A percentile compares a stretch with the other conserved stretches of the same genome.
Evolutionary conservation across 2,113 vertebrate species (phyloP).

Genomic region (Cephalopholis sonnerati): DNA sequence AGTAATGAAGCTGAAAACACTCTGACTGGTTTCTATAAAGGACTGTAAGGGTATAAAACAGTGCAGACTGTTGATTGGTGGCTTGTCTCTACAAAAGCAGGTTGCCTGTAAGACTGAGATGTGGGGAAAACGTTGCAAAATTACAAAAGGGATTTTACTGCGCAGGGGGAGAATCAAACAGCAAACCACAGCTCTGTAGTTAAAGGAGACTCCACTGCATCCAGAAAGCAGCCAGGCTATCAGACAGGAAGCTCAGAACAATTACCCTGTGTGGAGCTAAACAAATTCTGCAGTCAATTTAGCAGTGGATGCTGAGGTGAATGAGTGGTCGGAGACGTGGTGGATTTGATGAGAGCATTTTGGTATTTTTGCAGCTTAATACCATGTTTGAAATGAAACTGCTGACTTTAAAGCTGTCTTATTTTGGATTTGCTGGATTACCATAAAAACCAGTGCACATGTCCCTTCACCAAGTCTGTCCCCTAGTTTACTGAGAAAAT

Average conservation of each 20-base stretch:
- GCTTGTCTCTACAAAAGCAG: background rate
- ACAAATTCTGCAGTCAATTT: slow-evolving; percentile 55
- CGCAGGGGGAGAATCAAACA: slow-evolving; percentile 27
- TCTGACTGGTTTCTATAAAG: background rate
- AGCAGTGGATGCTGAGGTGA: slow-evolving; percentile 60
- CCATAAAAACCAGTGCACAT: slow-evolving; percentile 71
- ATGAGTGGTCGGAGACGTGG: slow-evolving; percentile 65
- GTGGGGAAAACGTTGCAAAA: slow-evolving; percentile 6
- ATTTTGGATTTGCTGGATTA: slow-evolving; percentile 72
- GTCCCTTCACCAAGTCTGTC: slow-evolving; percentile 40
- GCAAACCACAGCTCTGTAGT: slow-evolving; percentile 33
- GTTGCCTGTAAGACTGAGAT: background rate
- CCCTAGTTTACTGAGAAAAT: slow-evolving; percentile 68
- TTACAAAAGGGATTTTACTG: slow-evolving; percentile 1
- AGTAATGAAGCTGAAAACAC: background rate
- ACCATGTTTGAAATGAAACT: slow-evolving; percentile 74
- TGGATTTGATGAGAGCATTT: slow-evolving; percentile 71
- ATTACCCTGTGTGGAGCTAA: slow-evolving; percentile 19
- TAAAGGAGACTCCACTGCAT: slow-evolving; percentile 10
- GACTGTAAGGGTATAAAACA: background rate
- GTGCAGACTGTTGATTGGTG: background rate
- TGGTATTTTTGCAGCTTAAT: slow-evolving; percentile 79
- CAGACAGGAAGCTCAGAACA: slow-evolving; percentile 33
- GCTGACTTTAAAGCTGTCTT: slow-evolving; percentile 68
- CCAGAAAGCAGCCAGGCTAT: slow-evolving; percentile 44